Evolutionary conservation across 2,888 invertebrate species (phyloP).

Genomic region (Polydrusus cervinus): DNA sequence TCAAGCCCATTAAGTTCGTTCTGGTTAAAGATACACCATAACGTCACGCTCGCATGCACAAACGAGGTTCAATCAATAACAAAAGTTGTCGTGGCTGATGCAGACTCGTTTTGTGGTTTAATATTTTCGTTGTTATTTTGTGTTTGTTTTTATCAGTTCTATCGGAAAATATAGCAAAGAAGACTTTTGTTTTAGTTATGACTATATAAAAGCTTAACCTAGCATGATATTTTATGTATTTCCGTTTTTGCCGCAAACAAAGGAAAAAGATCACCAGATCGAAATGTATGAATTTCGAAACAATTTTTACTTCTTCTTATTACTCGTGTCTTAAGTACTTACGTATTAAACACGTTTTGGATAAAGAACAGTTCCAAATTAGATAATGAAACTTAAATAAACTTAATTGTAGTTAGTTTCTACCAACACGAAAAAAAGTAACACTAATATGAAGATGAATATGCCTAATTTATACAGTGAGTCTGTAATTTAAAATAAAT

Average conservation of each 20-base stretch:
- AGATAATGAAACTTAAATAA: no score
- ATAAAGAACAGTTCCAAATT: no score
- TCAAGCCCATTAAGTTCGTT: constrained; percentile 25
- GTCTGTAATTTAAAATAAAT: no score
- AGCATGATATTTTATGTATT: constrained; percentile 1
- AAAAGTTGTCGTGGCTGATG: constrained; percentile 2
- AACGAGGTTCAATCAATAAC: constrained; percentile 25
- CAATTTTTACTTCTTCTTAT: no score
- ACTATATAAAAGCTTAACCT: constrained; percentile 1
- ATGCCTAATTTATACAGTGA: no score
- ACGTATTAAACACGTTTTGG: no score
- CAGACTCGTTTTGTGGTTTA: constrained; percentile 7
- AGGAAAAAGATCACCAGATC: neutral
- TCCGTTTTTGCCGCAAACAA: neutral
- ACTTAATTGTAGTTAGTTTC: no score
- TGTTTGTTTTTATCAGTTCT: constrained; percentile 12
- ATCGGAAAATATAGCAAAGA: constrained; percentile 2
- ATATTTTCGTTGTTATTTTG: constrained; percentile 16
- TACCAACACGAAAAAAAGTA: no score
- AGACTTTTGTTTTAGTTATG: neutral
- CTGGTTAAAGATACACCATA: constrained; percentile 18
- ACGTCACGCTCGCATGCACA: constrained; percentile 19
- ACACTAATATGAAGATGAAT: no score
- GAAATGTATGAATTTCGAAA: neutral
- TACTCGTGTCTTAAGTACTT: no score